These are phyloP conservation scores for Ascidia mentula DNA, from an alignment of 23 tunicate genomes.

Conservation along the genomic window DNA sequence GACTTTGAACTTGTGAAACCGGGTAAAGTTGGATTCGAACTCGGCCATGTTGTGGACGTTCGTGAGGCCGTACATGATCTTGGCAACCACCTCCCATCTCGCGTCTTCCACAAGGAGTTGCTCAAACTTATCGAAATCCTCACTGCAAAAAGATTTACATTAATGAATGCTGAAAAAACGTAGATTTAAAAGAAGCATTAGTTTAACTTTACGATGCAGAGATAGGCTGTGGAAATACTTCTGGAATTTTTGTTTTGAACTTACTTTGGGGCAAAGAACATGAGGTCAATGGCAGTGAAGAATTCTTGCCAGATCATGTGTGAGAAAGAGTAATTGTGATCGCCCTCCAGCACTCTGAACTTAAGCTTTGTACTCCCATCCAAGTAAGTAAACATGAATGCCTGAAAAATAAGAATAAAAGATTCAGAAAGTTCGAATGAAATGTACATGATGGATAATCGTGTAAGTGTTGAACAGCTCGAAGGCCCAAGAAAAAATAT, in stretches of 20 bases:
- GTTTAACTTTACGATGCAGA: no score
- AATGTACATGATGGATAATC: no score
- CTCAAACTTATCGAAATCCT: slow-evolving; percentile 19
- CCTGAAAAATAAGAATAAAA: no score
- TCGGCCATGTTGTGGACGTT: slow-evolving; percentile 19
- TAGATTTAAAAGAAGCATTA: neutral
- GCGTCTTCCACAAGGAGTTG: slow-evolving; percentile 17
- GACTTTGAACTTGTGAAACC: neutral
- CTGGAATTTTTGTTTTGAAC: neutral
- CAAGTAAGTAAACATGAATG: slow-evolving; percentile 39
- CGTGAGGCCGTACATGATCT: slow-evolving; percentile 46
- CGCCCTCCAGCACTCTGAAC: slow-evolving; percentile 37
- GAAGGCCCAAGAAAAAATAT: no score
- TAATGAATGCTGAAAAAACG: neutral
- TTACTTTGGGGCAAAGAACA: slow-evolving; percentile 28
- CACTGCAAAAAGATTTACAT: neutral
- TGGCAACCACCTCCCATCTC: slow-evolving; percentile 53
- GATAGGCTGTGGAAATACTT: no score
- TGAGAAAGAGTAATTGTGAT: slow-evolving; percentile 40
- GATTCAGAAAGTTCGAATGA: no score
- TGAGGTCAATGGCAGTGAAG: slow-evolving; percentile 47
- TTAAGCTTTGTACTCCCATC: slow-evolving; percentile 21
- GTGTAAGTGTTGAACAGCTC: no score
- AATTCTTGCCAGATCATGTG: slow-evolving; percentile 56
- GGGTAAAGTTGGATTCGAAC: neutral